These are phyloP conservation scores for Pollachius pollachius DNA, from an alignment of 2,113 vertebrate genomes.

Conservation along the genomic window DNA sequence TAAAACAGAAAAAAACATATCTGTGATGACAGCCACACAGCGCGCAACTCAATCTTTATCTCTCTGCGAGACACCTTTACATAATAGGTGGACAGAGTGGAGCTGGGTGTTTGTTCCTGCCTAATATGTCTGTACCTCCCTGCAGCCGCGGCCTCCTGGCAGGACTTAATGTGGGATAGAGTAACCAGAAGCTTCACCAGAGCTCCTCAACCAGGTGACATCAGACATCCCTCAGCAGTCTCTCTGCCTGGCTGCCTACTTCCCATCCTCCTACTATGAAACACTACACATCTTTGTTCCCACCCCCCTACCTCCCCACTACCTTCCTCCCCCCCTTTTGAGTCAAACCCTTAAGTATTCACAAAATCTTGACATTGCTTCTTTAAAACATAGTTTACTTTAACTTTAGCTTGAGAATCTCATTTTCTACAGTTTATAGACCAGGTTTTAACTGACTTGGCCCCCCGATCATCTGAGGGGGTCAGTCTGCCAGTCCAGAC, in stretches of 20 bases:
- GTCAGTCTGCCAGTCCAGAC: conserved; percentile 36
- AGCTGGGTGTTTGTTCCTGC: conserved; percentile 63
- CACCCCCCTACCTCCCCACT: conserved; percentile 1
- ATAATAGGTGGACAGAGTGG: conserved; percentile 50
- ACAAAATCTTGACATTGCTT: no score
- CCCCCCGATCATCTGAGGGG: conserved; percentile 41
- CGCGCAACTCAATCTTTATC: conserved; percentile 40
- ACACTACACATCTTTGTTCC: conserved; percentile 76
- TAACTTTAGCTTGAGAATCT: neutral
- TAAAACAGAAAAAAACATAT: conserved; percentile 9
- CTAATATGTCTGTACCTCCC: conserved; percentile 60
- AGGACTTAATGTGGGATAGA: conserved; percentile 72
- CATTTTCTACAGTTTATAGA: conserved; percentile 32
- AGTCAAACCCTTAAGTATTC: no score
- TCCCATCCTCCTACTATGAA: conserved; percentile 66
- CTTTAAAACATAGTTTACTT: no score
- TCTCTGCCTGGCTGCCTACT: conserved; percentile 44
- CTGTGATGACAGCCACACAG: neutral
- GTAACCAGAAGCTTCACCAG: conserved; percentile 72
- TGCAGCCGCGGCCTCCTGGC: conserved; percentile 62
- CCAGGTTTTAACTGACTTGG: conserved; percentile 20
- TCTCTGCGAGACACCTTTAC: conserved; percentile 45
- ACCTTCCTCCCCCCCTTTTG: neutral
- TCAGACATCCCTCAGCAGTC: conserved; percentile 66
- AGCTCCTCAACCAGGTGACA: conserved; percentile 73